phyloP scores from a whole-genome alignment of 92 coral and sea anemone genomes.

The Bergia sp. region DNA sequence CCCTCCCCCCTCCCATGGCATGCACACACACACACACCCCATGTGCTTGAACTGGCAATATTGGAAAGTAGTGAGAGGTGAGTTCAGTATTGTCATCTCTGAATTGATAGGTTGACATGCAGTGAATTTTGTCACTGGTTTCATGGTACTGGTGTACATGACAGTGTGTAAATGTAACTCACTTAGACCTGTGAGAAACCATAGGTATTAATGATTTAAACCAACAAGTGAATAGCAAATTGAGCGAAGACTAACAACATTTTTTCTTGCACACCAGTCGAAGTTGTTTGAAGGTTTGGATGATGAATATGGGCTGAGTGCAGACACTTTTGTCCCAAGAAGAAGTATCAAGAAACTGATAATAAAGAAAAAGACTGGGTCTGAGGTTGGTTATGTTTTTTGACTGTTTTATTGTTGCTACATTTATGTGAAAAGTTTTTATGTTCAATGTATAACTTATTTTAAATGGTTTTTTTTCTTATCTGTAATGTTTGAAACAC shows the following conservation, averaged over 20 bases:
- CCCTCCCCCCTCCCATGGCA: no score
- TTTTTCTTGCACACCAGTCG: slow-evolving; percentile 59
- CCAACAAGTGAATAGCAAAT: background rate
- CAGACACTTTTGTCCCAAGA: slow-evolving; percentile 97
- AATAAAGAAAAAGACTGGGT: slow-evolving; percentile 61
- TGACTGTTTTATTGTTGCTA: background rate
- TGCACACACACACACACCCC: no score
- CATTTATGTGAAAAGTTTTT: background rate
- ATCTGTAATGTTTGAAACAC: background rate
- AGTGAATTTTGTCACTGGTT: no score
- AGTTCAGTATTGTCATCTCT: no score
- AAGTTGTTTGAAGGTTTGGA: slow-evolving; percentile 96
- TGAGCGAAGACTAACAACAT: slow-evolving; percentile 7
- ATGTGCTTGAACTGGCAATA: no score
- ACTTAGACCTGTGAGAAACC: background rate
- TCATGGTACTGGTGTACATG: no score
- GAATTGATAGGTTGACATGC: no score
- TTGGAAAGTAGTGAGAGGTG: no score
- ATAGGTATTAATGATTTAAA: background rate
- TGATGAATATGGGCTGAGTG: slow-evolving; percentile 86
- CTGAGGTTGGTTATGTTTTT: slow-evolving; percentile 43
- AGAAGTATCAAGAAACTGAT: slow-evolving; percentile 92
- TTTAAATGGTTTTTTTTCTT: background rate
- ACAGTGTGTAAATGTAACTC: no score
- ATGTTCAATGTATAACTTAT: background rate